Evolutionary conservation across 2,888 invertebrate genomes (phyloP).

Genomic region (Odontothrips loti): DNA sequence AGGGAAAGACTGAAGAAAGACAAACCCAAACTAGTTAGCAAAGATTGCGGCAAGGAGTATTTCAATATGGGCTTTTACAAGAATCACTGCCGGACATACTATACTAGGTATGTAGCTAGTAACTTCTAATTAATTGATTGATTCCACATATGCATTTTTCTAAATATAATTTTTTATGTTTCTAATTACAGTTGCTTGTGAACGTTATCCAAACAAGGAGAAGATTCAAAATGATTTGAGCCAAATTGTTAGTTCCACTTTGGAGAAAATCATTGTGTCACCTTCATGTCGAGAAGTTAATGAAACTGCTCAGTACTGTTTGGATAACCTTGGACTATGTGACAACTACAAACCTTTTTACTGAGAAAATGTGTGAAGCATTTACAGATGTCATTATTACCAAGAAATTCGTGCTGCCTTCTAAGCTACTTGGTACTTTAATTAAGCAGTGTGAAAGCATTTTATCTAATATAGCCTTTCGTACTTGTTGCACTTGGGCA

Average conservation of each 20-base stretch:
- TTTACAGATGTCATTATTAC: not conserved
- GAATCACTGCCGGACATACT: not conserved
- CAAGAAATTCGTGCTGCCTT: not conserved
- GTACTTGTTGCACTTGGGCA: too few relatives aligned
- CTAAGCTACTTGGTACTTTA: not conserved
- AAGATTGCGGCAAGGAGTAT: not conserved
- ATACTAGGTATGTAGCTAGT: not conserved
- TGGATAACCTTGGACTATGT: not conserved
- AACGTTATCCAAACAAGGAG: slow-evolving; percentile 5
- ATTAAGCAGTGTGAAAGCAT: not conserved
- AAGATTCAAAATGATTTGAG: not conserved
- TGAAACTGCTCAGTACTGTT: not conserved
- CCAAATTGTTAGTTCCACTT: not conserved
- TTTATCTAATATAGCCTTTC: not conserved
- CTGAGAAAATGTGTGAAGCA: not conserved
- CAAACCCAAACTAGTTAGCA: not conserved
- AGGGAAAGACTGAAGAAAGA: not conserved
- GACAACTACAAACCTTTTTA: not conserved
- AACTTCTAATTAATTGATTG: too few relatives aligned
- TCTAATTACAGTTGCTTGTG: not conserved
- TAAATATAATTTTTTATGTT: too few relatives aligned
- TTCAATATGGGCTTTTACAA: not conserved
- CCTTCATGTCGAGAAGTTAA: not conserved
- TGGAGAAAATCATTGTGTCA: not conserved
- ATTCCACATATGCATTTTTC: too few relatives aligned